Percentiles rank a stretch among this genome's conserved stretches.
phyloP scores from a whole-genome alignment of 35 echinoderm and acorn worm species.

The Anneissia japonica region DNA sequence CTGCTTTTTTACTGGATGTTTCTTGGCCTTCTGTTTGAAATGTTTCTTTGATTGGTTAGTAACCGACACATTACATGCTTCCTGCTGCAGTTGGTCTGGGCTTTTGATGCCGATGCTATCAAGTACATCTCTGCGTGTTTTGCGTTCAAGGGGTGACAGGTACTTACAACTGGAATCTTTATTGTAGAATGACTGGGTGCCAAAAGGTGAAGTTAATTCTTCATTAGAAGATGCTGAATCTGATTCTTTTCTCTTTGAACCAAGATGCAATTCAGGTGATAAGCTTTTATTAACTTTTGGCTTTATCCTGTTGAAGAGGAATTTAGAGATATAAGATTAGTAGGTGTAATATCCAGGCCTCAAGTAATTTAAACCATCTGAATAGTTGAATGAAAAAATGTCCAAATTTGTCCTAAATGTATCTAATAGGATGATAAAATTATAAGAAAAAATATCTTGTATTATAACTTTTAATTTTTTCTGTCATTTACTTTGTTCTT shows the following conservation, averaged over 20 bases:
- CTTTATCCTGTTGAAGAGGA: not conserved
- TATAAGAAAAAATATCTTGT: no score
- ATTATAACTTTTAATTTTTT: no score
- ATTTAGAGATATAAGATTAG: no score
- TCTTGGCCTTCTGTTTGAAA: slow-evolving; percentile 1
- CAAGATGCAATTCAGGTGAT: not conserved
- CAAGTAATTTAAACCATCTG: no score
- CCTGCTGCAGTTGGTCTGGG: not conserved
- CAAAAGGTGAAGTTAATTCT: slow-evolving; percentile 5
- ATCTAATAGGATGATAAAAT: no score
- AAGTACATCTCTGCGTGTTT: slow-evolving; percentile 3
- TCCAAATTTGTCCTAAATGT: no score
- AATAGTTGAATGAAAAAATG: no score
- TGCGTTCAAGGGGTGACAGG: slow-evolving; percentile 32
- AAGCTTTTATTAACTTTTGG: not conserved
- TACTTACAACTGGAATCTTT: not conserved
- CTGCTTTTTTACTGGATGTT: not conserved
- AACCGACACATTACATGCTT: not conserved
- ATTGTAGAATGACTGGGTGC: slow-evolving; percentile 38
- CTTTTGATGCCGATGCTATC: not conserved
- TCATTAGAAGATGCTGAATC: not conserved
- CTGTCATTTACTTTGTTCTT: no score
- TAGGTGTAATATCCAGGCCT: no score
- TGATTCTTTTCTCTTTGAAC: not conserved
- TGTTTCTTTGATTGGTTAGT: not conserved